Evolutionary conservation across 1,140 invertebrate genomes (phyloP).

Genomic region (Hylaeus volcanicus): DNA sequence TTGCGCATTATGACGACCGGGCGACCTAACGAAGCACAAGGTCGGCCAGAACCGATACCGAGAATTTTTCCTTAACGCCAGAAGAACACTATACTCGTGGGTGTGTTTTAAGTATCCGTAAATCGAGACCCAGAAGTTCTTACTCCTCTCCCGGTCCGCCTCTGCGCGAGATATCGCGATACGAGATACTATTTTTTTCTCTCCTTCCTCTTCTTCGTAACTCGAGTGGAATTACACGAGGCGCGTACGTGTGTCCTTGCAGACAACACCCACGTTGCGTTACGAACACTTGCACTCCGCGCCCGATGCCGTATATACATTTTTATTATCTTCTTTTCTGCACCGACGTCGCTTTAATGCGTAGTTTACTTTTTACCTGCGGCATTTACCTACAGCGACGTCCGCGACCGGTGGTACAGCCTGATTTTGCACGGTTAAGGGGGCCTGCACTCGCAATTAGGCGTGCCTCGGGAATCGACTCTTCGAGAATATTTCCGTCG

Average conservation of each 20-base stretch:
- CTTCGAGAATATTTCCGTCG: too few relatives aligned
- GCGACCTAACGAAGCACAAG: constrained; percentile 14
- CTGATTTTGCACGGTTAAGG: constrained; percentile 1
- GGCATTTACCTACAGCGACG: constrained; percentile 29
- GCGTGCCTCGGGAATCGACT: too few relatives aligned
- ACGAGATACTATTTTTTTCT: constrained; percentile 17
- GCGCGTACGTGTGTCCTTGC: constrained; percentile 50
- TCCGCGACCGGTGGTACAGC: neutral
- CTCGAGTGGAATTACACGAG: constrained; percentile 37
- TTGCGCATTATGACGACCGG: neutral
- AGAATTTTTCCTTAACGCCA: neutral
- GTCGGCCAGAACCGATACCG: constrained; percentile 27
- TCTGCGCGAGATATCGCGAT: constrained; percentile 37
- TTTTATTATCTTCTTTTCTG: constrained; percentile 23
- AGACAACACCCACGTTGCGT: constrained; percentile 49
- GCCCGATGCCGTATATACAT: neutral
- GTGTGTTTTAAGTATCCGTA: constrained; percentile 47
- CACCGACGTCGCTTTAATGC: constrained; percentile 16
- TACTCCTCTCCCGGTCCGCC: constrained; percentile 31
- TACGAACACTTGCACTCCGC: constrained; percentile 27
- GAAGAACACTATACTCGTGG: constrained; percentile 38
- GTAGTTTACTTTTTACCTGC: neutral
- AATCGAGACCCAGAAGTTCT: constrained; percentile 49
- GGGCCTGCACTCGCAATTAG: too few relatives aligned
- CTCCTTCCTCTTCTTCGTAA: neutral